These are phyloP conservation scores for Drosophila merina DNA, from an alignment of 2,888 invertebrate genomes.

Conservation along the genomic window DNA sequence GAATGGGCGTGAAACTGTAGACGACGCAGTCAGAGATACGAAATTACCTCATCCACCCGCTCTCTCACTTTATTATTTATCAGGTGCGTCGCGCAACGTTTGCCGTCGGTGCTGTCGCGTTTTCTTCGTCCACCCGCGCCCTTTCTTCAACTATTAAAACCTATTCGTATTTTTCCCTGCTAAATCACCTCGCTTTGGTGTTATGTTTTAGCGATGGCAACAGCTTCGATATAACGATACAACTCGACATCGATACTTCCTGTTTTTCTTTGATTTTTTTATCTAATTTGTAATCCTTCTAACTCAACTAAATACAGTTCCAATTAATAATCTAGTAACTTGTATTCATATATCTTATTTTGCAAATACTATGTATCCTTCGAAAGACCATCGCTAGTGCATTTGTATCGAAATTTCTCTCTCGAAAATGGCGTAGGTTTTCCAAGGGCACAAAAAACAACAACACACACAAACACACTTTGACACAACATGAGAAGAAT, in stretches of 20 bases:
- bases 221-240: neutral
- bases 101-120: conserved; percentile 18
- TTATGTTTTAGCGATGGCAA: neutral
- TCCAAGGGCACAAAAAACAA: conserved; percentile 43
- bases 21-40: conserved; percentile 69
- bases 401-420: conserved; percentile 55
- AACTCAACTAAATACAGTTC: too few relatives aligned
- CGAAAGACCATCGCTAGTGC: conserved; percentile 6
- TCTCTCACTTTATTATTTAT: conserved; percentile 52
- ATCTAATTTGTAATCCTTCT: neutral
- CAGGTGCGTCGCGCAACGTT: conserved; percentile 19
- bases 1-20: conserved; percentile 69
- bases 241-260: neutral
- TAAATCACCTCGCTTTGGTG: conserved; percentile 35
- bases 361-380: neutral
- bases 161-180: conserved; percentile 21
- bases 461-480: conserved; percentile 26
- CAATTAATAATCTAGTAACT: neutral
- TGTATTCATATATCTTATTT: neutral
- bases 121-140: conserved; percentile 18
- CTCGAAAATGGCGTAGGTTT: conserved; percentile 70
- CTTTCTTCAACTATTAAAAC: conserved; percentile 17
- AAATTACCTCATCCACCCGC: conserved; percentile 71
- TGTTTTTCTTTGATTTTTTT: neutral
- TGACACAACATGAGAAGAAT: conserved; percentile 6